A percentile compares a stretch with the other conserved stretches of the same genome.
These are phyloP conservation scores for Echinarachnius parma DNA, from an alignment of 53 echinoderm and acorn worm species.

Conservation along the genomic window DNA sequence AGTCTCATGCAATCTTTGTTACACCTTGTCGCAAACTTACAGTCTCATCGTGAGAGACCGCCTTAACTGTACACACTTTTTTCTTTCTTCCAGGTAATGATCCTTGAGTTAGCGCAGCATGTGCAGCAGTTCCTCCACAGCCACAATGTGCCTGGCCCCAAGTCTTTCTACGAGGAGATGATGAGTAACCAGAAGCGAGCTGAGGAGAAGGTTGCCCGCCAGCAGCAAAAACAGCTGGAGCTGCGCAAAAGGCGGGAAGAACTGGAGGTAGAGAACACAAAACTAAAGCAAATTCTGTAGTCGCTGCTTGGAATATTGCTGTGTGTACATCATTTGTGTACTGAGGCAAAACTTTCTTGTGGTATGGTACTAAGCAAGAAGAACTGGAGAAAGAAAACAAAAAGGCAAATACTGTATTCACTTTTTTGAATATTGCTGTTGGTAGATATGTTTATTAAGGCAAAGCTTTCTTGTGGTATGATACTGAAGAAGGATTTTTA, in stretches of 20 bases:
- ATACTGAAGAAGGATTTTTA: too few species aligned
- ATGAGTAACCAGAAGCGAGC: constrained; percentile 78
- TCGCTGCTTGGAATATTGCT: not conserved
- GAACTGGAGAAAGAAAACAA: not conserved
- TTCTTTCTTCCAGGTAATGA: constrained; percentile 93
- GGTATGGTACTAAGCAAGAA: too few species aligned
- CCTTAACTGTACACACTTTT: too few species aligned
- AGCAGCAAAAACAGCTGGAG: constrained; percentile 66
- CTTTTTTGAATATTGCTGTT: not conserved
- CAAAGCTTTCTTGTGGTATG: too few species aligned
- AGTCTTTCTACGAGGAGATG: constrained; percentile 98
- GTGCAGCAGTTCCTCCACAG: constrained; percentile 87
- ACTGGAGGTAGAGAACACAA: constrained; percentile 54
- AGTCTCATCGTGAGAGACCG: too few species aligned
- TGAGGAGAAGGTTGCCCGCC: constrained; percentile 72
- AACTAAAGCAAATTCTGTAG: not conserved
- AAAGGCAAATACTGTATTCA: not conserved
- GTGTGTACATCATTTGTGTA: too few species aligned
- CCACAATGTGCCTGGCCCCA: constrained; percentile 82
- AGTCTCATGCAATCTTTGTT: too few species aligned
- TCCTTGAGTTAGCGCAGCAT: constrained; percentile 79
- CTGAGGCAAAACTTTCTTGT: too few species aligned
- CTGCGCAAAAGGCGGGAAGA: constrained; percentile 69
- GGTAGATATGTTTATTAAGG: not conserved
- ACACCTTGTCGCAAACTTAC: too few species aligned